Conservation (phyloP, 2,797 vertebrate species). For the Chelmon rostratus region DNA sequence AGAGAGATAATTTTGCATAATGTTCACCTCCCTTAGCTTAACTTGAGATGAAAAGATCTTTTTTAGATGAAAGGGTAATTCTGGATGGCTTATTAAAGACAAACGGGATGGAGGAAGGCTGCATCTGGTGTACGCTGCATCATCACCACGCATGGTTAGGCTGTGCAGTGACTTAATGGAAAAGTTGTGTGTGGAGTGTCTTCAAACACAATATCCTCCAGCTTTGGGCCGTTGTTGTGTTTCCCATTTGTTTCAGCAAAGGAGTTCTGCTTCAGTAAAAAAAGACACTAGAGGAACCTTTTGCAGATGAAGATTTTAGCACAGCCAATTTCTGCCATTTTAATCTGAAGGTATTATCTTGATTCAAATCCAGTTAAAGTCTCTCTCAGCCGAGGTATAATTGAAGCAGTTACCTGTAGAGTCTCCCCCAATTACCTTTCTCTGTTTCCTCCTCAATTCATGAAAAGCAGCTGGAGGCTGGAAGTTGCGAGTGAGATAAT, state of each 20-base stretch:
- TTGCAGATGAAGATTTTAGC: background rate
- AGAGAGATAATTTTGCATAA: constrained; percentile 40
- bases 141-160: constrained; percentile 34
- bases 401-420: constrained; percentile 36
- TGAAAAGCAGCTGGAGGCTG: constrained; percentile 53
- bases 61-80: constrained; percentile 47
- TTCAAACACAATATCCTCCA: constrained; percentile 20
- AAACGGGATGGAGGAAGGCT: constrained; percentile 46
- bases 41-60: constrained; percentile 43
- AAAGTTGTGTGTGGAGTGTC: constrained; percentile 26
- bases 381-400: constrained; percentile 16
- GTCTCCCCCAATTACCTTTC: constrained; percentile 35
- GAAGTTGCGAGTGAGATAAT: constrained; percentile 46
- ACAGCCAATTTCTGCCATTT: background rate
- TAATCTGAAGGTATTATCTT: background rate
- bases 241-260: background rate
- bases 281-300: background rate
- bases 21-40: background rate
- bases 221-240: background rate
- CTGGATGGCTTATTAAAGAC: constrained; percentile 51
- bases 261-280: background rate
- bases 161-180: constrained; percentile 25
- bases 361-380: constrained; percentile 24
- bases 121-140: constrained; percentile 48
- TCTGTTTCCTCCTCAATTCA: constrained; percentile 41